Conservation (phyloP, 1,140 invertebrate species). For the Protaetia brevitarsis region DNA sequence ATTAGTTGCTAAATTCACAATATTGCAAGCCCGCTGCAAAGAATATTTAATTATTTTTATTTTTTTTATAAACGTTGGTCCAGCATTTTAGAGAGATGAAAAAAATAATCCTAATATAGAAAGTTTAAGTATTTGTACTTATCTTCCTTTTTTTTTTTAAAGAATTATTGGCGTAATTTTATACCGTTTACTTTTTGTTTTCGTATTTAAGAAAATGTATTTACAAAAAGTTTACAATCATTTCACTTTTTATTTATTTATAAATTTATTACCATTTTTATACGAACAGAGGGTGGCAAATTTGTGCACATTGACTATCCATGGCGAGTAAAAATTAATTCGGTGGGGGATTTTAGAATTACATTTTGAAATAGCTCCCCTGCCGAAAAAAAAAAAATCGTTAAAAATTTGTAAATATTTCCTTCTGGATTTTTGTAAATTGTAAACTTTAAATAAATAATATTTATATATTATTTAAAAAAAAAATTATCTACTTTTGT, state of each 20-base stretch:
- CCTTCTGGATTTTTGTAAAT: constrained; percentile 13
- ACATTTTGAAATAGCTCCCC: neutral
- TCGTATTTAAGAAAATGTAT: constrained; percentile 21
- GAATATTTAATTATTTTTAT: too few relatives aligned
- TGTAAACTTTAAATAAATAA: constrained; percentile 42
- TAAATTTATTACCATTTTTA: neutral
- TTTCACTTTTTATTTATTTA: constrained; percentile 25
- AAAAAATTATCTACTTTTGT: constrained; percentile 40
- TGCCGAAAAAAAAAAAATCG: neutral
- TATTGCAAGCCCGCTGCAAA: too few relatives aligned
- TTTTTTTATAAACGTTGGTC: too few relatives aligned
- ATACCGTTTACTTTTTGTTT: constrained; percentile 31
- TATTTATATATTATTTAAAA: constrained; percentile 18
- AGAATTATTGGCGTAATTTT: constrained; percentile 45
- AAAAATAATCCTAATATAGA: too few relatives aligned
- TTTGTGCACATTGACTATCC: neutral
- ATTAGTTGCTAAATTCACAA: too few relatives aligned
- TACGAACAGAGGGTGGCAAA: neutral
- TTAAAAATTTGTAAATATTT: neutral
- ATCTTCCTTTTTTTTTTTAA: neutral
- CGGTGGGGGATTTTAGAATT: constrained; percentile 3
- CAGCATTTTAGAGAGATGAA: too few relatives aligned
- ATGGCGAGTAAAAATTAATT: neutral
- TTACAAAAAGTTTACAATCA: constrained; percentile 41
- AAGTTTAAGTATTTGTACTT: constrained; percentile 24